Conservation (phyloP, 2,113 vertebrate genomes). For the Echinops telfairi region DNA sequence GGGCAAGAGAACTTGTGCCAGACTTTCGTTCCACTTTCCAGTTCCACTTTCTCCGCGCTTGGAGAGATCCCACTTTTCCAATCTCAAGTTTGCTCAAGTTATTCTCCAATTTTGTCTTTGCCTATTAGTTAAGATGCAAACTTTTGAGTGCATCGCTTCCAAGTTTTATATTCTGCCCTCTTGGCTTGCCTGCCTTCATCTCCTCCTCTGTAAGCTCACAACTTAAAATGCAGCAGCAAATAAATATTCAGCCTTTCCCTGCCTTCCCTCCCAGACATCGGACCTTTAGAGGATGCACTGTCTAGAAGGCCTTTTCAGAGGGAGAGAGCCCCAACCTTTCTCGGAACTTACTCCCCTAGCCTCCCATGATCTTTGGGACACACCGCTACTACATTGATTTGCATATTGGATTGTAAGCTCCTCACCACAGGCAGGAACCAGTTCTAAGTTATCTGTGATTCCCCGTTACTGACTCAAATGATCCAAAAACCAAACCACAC, state of each 20-base stretch:
- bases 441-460: conserved; percentile 27
- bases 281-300: not conserved
- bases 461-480: not conserved
- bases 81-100: not conserved
- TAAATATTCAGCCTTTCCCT: not conserved
- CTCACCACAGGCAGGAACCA: not conserved
- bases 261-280: not conserved
- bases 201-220: not conserved
- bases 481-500: not conserved
- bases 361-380: not conserved
- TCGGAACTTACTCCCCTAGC: not conserved
- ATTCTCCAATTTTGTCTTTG: conserved; percentile 24
- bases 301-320: not conserved
- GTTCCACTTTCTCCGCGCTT: not conserved
- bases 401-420: not conserved
- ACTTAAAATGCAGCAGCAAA: not conserved
- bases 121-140: conserved; percentile 12
- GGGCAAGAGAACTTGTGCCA: not conserved
- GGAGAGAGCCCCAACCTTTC: not conserved
- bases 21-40: conserved; percentile 28
- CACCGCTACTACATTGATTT: not conserved
- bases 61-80: conserved; percentile 39
- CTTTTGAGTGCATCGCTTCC: not conserved
- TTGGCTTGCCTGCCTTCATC: not conserved
- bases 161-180: not conserved